Evolutionary conservation across 2,113 vertebrate genomes (phyloP), one percentile per base, ranked within the genome.

Genomic region (Cyprinodon variegatus): DNA sequence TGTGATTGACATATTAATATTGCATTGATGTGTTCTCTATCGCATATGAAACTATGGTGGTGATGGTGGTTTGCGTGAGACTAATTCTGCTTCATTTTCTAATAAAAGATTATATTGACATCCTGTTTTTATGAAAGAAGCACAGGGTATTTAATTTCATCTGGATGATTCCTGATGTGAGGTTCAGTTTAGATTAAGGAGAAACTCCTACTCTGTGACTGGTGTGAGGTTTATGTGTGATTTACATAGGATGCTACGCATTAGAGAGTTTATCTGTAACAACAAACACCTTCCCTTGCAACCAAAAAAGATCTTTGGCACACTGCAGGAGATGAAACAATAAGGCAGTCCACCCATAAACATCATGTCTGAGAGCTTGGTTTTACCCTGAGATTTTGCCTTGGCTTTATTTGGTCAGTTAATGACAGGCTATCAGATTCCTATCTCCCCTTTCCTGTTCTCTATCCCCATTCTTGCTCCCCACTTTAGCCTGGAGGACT

Each of bases 371-470:
- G 81, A 89, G 88, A 72, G 88, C 90, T 88, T 72, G 85, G 73
- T 87, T 50, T 86, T 74, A 81, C 82, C 82, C 68, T 46, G 81
- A 84, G 84, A 84, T 89, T 92, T 85, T 76, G 90, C 63, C 83
- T 83, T 91, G 76, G 83, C 92, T 94, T 93, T 94, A 93, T 95
- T 94, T 93, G 70, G 86, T 72, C 87, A 90, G 91, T 86, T 94
- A 94, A 94, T 94, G 90, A 93, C 83, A 90, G 92, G 91, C 90
- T 93, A 94, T 94, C 93, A 87, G 92, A 93, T 94, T 94, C 86
- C 93, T 91, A 90, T 93, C 92, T 93, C 77, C 91, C 87, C 39
- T 91, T 93, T 90, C 91, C 88, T 92, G 85, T 90, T 78, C 70
- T 77, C 68, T 77, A 74, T 90, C 85, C 84, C 87, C 71, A 79